phyloP scores from a whole-genome alignment of 2,888 invertebrate species.

The Pomacea canaliculata region DNA sequence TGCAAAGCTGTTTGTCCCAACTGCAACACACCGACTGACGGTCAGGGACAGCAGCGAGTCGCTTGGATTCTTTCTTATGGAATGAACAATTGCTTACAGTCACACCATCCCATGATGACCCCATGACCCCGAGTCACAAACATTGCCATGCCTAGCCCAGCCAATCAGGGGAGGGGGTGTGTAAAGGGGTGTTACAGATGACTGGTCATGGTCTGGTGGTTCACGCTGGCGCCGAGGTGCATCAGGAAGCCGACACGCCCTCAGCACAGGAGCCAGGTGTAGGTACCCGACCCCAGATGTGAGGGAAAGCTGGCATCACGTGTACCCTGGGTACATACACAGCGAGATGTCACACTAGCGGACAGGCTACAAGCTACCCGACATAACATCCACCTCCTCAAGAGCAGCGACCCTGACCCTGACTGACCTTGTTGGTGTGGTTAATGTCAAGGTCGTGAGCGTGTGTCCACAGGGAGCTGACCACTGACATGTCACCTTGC shows the following conservation, averaged over 20 bases:
- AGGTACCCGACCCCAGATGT: no score
- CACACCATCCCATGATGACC: no score
- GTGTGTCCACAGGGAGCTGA: slow-evolving; percentile 53
- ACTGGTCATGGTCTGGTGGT: slow-evolving; percentile 43
- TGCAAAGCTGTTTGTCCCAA: slow-evolving; percentile 51
- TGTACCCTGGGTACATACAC: no score
- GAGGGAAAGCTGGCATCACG: no score
- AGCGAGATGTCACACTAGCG: no score
- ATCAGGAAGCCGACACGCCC: slow-evolving; percentile 44
- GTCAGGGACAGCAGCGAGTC: background rate
- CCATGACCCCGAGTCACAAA: no score
- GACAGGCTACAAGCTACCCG: background rate
- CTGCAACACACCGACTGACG: slow-evolving; percentile 25
- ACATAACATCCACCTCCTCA: slow-evolving; percentile 18
- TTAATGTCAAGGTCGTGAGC: slow-evolving; percentile 45
- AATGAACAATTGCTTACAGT: background rate
- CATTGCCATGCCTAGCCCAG: no score
- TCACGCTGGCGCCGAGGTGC: slow-evolving; percentile 45
- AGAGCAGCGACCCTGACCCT: background rate
- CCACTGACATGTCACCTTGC: slow-evolving; percentile 47
- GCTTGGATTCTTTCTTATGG: background rate
- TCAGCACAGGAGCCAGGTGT: slow-evolving; percentile 1
- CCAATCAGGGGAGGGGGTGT: no score
- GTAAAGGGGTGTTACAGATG: no score
- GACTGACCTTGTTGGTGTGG: slow-evolving; percentile 47